Evolutionary conservation across 2,888 invertebrate species (phyloP).

Genomic region (Siphlonurus alternatus): DNA sequence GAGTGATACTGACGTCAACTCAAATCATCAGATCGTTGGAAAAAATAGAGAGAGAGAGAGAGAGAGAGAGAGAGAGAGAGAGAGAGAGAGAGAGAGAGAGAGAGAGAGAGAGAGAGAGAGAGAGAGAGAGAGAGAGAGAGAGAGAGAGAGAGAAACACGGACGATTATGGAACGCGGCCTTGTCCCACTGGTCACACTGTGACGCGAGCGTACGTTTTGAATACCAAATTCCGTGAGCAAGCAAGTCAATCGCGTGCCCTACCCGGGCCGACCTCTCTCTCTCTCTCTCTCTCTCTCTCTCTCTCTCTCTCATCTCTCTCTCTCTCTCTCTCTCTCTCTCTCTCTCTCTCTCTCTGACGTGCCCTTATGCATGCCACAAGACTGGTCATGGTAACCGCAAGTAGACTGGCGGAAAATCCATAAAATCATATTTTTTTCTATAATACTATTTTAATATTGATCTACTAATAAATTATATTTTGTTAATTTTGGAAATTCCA

Average conservation of each 20-base stretch:
- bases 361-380: not conserved
- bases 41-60: not conserved
- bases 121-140: conserved; percentile 3
- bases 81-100: not conserved
- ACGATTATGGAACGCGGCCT: not conserved
- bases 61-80: conserved; percentile 3
- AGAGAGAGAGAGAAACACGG: not conserved
- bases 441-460: no score
- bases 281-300: not conserved
- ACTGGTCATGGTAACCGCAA: not conserved
- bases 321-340: not conserved
- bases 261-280: not conserved
- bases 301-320: not conserved
- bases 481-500: no score
- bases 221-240: not conserved
- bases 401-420: no score
- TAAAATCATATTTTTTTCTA: no score
- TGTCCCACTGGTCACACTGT: not conserved
- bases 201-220: not conserved
- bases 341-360: not conserved
- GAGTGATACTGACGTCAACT: no score
- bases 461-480: no score
- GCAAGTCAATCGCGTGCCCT: not conserved
- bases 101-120: not conserved
- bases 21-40: not conserved